Conservation (phyloP, 1,140 invertebrate species). For the Leptopilina clavipes region DNA sequence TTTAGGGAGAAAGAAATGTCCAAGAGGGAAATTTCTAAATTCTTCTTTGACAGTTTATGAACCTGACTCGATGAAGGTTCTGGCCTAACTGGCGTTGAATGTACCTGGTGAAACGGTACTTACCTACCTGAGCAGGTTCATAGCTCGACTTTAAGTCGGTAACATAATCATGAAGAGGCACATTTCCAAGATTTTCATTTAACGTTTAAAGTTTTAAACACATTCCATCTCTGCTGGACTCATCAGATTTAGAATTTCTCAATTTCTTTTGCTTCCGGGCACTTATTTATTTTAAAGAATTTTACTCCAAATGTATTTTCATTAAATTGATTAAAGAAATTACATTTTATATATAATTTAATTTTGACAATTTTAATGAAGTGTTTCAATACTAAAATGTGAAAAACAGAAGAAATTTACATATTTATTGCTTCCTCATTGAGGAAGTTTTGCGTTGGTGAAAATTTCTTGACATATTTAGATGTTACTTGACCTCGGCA, state of each 20-base stretch:
- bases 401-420: too few relatives aligned
- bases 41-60: constrained; percentile 49
- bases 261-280: not conserved
- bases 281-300: too few relatives aligned
- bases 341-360: too few relatives aligned
- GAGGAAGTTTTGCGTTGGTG: too few relatives aligned
- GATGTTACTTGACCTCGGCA: too few relatives aligned
- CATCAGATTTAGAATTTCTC: not conserved
- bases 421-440: too few relatives aligned
- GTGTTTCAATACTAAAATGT: too few relatives aligned
- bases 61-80: constrained; percentile 64
- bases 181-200: not conserved
- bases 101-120: constrained; percentile 67
- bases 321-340: too few relatives aligned
- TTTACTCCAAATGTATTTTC: too few relatives aligned
- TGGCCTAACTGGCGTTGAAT: constrained; percentile 63
- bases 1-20: constrained; percentile 29
- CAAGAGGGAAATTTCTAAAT: constrained; percentile 20
- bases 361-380: too few relatives aligned
- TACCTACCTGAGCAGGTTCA: constrained; percentile 57
- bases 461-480: too few relatives aligned
- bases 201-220: constrained; percentile 15
- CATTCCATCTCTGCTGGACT: not conserved
- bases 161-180: constrained; percentile 39
- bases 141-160: constrained; percentile 37